Conservation (phyloP, 2,888 invertebrate genomes). For the Unio pictorum region DNA sequence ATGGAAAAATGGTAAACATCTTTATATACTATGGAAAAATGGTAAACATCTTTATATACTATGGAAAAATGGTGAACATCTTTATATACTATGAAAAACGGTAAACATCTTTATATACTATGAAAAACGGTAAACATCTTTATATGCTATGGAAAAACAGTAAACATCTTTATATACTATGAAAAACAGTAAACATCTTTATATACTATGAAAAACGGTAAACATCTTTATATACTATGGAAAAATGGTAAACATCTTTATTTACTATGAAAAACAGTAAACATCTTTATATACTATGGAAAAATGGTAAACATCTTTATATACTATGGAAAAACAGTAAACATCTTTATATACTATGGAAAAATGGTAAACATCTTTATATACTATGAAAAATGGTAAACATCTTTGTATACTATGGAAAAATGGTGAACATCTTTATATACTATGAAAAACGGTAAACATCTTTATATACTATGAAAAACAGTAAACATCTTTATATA, state of each 20-base stretch:
- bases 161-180: too few relatives aligned
- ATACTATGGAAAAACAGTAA: too few relatives aligned
- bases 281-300: slow-evolving; percentile 54
- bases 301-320: slow-evolving; percentile 46
- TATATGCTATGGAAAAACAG: neutral
- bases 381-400: too few relatives aligned
- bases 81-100: neutral
- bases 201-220: too few relatives aligned
- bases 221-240: too few relatives aligned
- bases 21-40: neutral
- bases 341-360: slow-evolving; percentile 54
- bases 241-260: slow-evolving; percentile 46
- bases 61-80: slow-evolving; percentile 54
- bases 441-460: too few relatives aligned
- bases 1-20: slow-evolving; percentile 54
- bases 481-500: slow-evolving; percentile 39
- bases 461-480: slow-evolving; percentile 55
- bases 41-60: too few relatives aligned
- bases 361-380: slow-evolving; percentile 46
- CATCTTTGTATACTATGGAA: slow-evolving; percentile 55
- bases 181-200: slow-evolving; percentile 47
- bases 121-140: slow-evolving; percentile 48
- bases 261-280: too few relatives aligned
- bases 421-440: slow-evolving; percentile 43
- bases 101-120: too few relatives aligned